Percentiles rank a stretch among this genome's conserved stretches.
phyloP scores from a whole-genome alignment of 1,140 invertebrate species.

The Ruditapes philippinarum region DNA sequence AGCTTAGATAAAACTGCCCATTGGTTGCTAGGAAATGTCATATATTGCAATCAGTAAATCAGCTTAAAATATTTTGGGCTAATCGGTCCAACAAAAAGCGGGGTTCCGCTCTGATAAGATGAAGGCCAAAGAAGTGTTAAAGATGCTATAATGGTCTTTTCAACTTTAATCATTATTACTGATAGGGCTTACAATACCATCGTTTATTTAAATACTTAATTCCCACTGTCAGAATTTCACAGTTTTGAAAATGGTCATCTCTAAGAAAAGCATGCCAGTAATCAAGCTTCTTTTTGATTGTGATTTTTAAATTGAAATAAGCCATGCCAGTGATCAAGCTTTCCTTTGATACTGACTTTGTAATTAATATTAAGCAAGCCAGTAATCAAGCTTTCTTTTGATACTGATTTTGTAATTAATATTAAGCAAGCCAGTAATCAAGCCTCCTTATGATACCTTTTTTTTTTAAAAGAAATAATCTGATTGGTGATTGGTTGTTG shows the following conservation, averaged over 20 bases:
- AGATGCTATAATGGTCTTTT: background rate
- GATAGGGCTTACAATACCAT: background rate
- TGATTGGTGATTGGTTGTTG: too few species aligned
- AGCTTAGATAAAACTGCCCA: background rate
- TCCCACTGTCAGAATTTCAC: background rate
- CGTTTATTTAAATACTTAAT: background rate
- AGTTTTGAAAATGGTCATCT: background rate
- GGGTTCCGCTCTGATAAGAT: background rate
- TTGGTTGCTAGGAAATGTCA: slow-evolving; percentile 25
- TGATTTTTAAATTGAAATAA: too few species aligned
- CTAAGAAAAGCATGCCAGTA: background rate
- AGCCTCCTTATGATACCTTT: too few species aligned
- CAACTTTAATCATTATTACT: background rate
- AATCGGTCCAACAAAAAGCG: background rate
- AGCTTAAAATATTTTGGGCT: background rate
- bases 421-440: too few species aligned
- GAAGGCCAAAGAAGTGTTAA: background rate
- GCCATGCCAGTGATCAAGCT: too few species aligned
- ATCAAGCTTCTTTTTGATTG: background rate
- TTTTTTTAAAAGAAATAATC: too few species aligned
- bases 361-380: too few species aligned
- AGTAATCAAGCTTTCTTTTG: too few species aligned
- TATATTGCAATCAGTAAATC: background rate
- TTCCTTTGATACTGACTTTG: too few species aligned
- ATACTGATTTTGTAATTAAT: too few species aligned